Base-by-base conservation (phyloP, 1,140 invertebrate species). In the Dinoponera quadriceps region DNA sequence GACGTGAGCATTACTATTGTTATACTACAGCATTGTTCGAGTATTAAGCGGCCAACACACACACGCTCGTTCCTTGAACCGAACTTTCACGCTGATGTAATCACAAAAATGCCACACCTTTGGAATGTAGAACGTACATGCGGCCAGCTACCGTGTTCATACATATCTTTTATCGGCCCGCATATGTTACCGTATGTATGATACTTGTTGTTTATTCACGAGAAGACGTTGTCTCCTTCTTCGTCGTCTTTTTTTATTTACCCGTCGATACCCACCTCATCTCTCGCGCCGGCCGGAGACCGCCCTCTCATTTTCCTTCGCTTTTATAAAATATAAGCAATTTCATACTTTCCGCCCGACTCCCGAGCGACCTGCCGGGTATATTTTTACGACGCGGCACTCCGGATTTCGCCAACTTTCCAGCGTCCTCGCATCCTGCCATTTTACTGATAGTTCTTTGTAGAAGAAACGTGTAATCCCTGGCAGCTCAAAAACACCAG, bases 321-420 rank as follows among this genome's bases (percentile, higher is more conserved):
- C 48, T 86, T 89, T 91, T 91, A 89, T 89, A 91, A 91, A 89
- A 89, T 89, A 91, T 86, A 90, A 90, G 87, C 88, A 90, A 91
- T 89, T 90, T 90, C 85, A 84, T 90, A 90, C 81, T 91, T 86
- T 84, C 73, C 63, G 82, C 82, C n/a, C 69, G 81, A 77, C 81
- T 72, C 73, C 65, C 85, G 60, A 63, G 78, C 66, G 72, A 75
- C 49, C 55, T 72, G 25, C 72, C 75, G 74, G 38, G 54, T 75
- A 51, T 60, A 87, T 85, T 73, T 91, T 91, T 91, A 91, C 77
- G 84, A 90, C 88, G 71, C 74, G 82, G 78, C 80, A 83, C 85
- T 69, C 80, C 85, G 85, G 87, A 89, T 89, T 89, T 89, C 73
- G 83, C 84, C 86, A 85, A 80, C 59, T 80, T 77, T 51, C 44